Evolutionary conservation across 2,113 vertebrate species (phyloP), one percentile per base, ranked within the genome.

Genomic region (Scartelaos histophorus): DNA sequence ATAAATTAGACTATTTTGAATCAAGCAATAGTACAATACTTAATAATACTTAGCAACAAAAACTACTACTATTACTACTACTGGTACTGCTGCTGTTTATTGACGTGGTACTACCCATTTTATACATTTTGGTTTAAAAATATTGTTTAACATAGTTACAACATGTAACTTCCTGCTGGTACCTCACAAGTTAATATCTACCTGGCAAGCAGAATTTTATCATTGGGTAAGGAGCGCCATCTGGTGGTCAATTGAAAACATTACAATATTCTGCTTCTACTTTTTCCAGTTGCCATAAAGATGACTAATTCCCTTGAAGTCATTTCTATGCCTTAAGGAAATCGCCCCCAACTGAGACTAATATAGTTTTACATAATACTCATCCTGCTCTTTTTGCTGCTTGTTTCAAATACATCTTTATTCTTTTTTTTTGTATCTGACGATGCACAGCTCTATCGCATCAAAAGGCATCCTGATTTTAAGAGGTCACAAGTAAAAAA

Each of bases 161-260:
- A 9, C 6, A 60, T 29, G 2, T 34, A 25, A 19, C 29, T 65
- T 45, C 34, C 4, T 34, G 7, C 34, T 29, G 3, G 6, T 64
- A 2, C 51, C 19, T 1, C 16, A 19, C 25, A 38, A 64, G 0
- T n/a, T 64, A 2, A 51, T 10, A 5, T 65, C 13, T 22, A 24
- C 65, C 51, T 47, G 13, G 21, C 3, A 29, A 49, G 12, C 12
- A 22, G 29, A 12, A 58, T 64, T 24, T 16, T 19, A 56, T 73
- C 67, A 47, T 9, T 25, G 70, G 25, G 74, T 17, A 10, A 17
- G 76, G 64, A 80, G 79, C 73, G 22, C 85, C 86, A 69, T 74
- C 83, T 89, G 69, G 81, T 87, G 90, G 5, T 1, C 49, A 5
- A 76, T 46, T 12, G 9, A 3, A 64, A 64, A 11, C 10, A 19